These are phyloP conservation scores for Cheilosia vulpina DNA, from an alignment of 2,888 invertebrate species.

Conservation along the genomic window DNA sequence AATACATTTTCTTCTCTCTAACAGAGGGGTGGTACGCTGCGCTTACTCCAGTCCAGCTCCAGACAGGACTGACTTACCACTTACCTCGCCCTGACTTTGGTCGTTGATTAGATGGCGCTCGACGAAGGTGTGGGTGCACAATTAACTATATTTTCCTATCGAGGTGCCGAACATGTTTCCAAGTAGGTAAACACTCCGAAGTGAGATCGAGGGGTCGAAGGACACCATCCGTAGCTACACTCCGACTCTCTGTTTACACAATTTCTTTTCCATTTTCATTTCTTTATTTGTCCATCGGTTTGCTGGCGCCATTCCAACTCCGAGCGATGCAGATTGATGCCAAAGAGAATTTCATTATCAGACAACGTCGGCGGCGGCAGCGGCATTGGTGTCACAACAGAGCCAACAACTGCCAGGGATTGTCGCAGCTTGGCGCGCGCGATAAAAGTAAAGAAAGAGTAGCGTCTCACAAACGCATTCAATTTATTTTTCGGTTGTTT, in stretches of 20 bases:
- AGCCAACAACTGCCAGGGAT: conserved; percentile 44
- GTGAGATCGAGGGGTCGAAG: conserved; percentile 23
- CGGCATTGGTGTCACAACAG: conserved; percentile 46
- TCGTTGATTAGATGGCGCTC: conserved; percentile 40
- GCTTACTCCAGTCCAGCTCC: background rate
- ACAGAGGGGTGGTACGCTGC: background rate
- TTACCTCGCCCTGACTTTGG: background rate
- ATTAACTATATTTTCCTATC: conserved; percentile 26
- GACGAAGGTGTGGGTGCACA: conserved; percentile 47
- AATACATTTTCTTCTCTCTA: background rate
- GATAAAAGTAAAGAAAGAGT: conserved; percentile 60
- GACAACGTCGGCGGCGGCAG: conserved; percentile 48
- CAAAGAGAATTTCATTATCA: conserved; percentile 75
- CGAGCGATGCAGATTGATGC: conserved; percentile 71
- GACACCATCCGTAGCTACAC: conserved; percentile 11
- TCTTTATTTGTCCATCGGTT: conserved; percentile 67
- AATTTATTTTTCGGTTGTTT: conserved; percentile 72
- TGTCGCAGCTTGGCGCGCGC: conserved; percentile 49
- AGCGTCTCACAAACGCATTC: conserved; percentile 69
- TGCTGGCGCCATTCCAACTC: conserved; percentile 73
- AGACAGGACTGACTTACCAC: background rate
- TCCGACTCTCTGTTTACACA: conserved; percentile 42
- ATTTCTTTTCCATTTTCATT: conserved; percentile 59
- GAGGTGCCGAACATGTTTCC: conserved; percentile 42
- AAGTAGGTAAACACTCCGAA: conserved; percentile 43